Percentiles rank a stretch among this genome's conserved stretches.
Conservation (phyloP, 2,888 invertebrate genomes). For the Euzetes globulus region DNA sequence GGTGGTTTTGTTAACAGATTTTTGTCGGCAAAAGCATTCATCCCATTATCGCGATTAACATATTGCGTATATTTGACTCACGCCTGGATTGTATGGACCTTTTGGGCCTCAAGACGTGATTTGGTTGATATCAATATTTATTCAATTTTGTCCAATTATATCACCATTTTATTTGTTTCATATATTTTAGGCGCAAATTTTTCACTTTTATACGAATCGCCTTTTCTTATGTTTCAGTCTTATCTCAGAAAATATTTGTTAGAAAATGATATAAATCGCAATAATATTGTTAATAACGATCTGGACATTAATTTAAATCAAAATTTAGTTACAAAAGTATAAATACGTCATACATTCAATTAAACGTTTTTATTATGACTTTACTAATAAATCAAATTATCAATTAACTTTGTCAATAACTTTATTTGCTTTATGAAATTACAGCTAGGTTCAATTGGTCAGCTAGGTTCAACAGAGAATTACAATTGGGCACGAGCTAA, state of each 20-base stretch:
- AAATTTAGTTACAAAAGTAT: no score
- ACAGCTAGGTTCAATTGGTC: no score
- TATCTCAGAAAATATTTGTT: constrained; percentile 2
- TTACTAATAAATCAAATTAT: no score
- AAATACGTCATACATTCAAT: no score
- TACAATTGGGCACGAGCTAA: no score
- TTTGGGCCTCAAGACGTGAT: constrained; percentile 13
- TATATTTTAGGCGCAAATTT: constrained; percentile 32
- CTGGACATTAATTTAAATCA: no score
- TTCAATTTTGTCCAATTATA: not conserved
- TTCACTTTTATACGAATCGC: constrained; percentile 36
- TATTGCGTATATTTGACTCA: constrained; percentile 9
- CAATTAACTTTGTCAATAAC: no score
- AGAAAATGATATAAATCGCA: not conserved
- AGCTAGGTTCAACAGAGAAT: no score
- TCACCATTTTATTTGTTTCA: not conserved
- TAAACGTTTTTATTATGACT: no score
- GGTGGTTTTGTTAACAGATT: constrained; percentile 34
- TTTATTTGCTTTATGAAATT: no score
- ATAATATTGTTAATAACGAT: no score
- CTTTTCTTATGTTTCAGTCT: constrained; percentile 29
- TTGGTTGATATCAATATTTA: constrained; percentile 5
- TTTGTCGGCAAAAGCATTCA: constrained; percentile 1
- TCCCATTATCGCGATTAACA: not conserved
- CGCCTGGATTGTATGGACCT: not conserved